Base-by-base conservation (phyloP, 2,888 invertebrate genomes). In the Netelia melanura region DNA sequence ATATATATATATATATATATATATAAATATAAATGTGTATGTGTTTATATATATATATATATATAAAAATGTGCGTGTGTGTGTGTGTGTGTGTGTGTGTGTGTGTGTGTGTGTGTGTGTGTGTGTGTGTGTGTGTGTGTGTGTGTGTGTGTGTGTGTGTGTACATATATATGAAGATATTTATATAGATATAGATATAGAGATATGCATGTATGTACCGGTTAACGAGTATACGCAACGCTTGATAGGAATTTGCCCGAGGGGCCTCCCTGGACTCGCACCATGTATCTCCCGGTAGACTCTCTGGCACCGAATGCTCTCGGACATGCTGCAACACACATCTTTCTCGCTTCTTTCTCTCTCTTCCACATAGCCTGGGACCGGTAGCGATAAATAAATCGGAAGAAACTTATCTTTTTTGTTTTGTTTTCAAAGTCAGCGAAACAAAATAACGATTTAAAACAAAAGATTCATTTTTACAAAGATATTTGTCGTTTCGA, bases 291-390 rank as follows among this genome's bases (percentile, higher is more conserved):
- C 86, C 72, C 58, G 84, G 86, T 83, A 88, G 87, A 92, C 92
- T 91, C 89, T 87, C 88, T 91, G 92, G 91, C 91, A 92, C 91
- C 92, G 88, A 90, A 78, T 78, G 68, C 78, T 78, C 89, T 88
- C 89, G 88, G 89, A 86, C 87, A 91, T 89, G 87, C 89, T 88
- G 87, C 88, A 86, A 88, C 87, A 88, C 78, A 85, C 85, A 30
- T 68, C 52, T 58, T 25, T 72, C 56, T 72, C 72, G 54, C 30
- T 38, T 9, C 77, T 61, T 54, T 17, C 21, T 44, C 77, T 58
- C 23, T 58, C 30, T 58, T 30, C 52, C 44, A 25, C 52, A 11
- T 48, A 61, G 43, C 43, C 44, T 44, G 30, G 54, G 65, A 54
- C 25, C 76, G 65, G 76, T 65, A 44, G 54, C 76, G 3, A 65